Percentiles rank a stretch among this genome's conserved stretches.
phyloP scores from a whole-genome alignment of 2,888 invertebrate genomes.

The Xestia c-nigrum region DNA sequence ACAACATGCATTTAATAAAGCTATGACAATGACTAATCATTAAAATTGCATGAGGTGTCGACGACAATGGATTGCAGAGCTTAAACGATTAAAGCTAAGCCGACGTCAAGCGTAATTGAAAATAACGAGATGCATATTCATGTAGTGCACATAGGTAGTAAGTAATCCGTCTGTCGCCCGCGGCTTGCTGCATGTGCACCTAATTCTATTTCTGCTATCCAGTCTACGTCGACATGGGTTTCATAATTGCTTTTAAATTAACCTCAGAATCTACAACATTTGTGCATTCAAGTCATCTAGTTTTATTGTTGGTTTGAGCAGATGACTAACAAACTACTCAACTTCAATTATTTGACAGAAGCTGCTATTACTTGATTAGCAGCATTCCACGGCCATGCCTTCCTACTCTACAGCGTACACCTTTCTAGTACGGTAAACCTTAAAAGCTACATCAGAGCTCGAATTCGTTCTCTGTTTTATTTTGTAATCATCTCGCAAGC shows the following conservation, averaged over 20 bases:
- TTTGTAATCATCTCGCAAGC: not conserved
- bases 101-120: conserved; percentile 82
- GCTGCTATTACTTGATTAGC: conserved; percentile 21
- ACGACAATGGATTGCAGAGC: conserved; percentile 74
- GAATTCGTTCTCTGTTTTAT: conserved; percentile 10
- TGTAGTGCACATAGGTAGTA: conserved; percentile 72
- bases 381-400: conserved; percentile 5
- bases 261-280: conserved; percentile 40
- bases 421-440: not conserved
- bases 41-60: conserved; percentile 78
- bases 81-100: conserved; percentile 73
- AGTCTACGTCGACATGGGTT: conserved; percentile 44
- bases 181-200: conserved; percentile 44
- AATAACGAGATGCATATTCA: conserved; percentile 87
- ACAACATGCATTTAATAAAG: conserved; percentile 69
- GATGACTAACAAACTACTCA: conserved; percentile 21
- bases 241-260: conserved; percentile 63
- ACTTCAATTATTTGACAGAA: conserved; percentile 13
- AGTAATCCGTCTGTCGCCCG: conserved; percentile 57
- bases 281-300: conserved; percentile 32
- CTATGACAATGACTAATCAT: conserved; percentile 76
- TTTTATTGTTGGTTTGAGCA: conserved; percentile 17
- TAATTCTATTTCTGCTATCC: conserved; percentile 62
- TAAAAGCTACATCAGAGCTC: not conserved
- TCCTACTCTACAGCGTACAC: not conserved